phyloP scores from a whole-genome alignment of 2,888 invertebrate genomes.

The Opisthograptis luteolata region DNA sequence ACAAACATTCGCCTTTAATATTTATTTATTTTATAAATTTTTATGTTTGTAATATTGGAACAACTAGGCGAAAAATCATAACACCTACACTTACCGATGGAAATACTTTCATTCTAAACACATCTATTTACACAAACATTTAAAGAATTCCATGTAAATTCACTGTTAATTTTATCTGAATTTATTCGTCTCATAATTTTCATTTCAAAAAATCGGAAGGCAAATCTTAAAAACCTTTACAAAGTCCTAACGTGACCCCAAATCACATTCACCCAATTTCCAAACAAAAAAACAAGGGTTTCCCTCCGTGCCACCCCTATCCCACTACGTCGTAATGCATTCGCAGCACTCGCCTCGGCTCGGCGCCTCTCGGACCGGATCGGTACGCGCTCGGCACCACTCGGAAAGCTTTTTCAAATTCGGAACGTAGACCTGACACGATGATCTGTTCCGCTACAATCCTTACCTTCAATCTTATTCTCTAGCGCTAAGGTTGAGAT shows the following conservation, averaged over 20 bases:
- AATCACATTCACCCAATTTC: constrained; percentile 8
- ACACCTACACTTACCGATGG: too few species aligned
- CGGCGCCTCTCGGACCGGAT: constrained; percentile 82
- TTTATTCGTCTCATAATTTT: too few species aligned
- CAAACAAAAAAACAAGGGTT: constrained; percentile 35
- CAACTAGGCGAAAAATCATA: too few species aligned
- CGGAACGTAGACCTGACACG: constrained; percentile 74
- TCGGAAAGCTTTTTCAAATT: constrained; percentile 80
- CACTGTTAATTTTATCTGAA: too few species aligned
- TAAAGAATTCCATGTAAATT: too few species aligned
- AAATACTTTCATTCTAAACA: too few species aligned
- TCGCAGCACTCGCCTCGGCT: constrained; percentile 75
- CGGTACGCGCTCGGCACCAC: constrained; percentile 76
- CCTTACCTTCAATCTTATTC: constrained; percentile 44
- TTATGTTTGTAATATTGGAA: too few species aligned
- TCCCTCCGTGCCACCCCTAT: constrained; percentile 64
- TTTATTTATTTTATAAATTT: too few species aligned
- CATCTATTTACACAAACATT: too few species aligned
- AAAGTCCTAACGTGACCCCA: not conserved
- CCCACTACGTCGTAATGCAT: constrained; percentile 76
- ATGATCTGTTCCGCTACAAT: constrained; percentile 56
- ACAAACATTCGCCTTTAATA: too few species aligned
- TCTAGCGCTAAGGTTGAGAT: constrained; percentile 38
- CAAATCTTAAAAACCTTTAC: too few species aligned
- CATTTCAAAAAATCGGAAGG: too few species aligned